Evolutionary conservation across 2,113 vertebrate genomes (phyloP), one percentile per base, ranked within the genome.

Genomic region (Circaetus gallicus): DNA sequence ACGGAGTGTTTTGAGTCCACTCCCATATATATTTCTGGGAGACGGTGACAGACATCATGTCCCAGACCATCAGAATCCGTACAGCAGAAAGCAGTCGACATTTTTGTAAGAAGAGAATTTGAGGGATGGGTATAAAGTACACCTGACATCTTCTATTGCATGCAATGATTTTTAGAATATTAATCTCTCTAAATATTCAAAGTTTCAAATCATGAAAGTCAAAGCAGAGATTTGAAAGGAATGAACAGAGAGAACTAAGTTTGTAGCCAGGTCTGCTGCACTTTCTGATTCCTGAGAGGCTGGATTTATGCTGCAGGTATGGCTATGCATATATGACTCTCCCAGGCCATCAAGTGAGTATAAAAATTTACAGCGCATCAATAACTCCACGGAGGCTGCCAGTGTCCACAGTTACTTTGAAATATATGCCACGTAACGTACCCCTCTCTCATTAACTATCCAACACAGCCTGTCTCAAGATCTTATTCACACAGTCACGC

Each of bases 381-480:
- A 16, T 50, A 85, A 65, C 66, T 43, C 50, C 82, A 66, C 1
- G 36, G 80, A 66, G 73, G 66, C 52, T 38, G 38, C 50, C 89
- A 72, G 52, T 14, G 59, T n/a, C 67, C 59, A 65, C 81, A 43
- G 65, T 16, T 42, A 26, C 65, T 43, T 13, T 43, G 72, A 79
- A 84, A 58, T 34, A 53, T 2, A 24, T 3, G 3, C 43, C 38
- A 13, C 4, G 1, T 10, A 73, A n/a, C 1, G 3, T 15, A 20
- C 42, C 25, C 29, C 45, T 59, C 82, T 36, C 16, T 38, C 55
- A 34, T 31, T n/a, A 49, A 7, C n/a, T 18, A 10, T 10, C 80
- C 65, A 56, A 10, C 59, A 29, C 16, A 43, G 74, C 50, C 66
- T 14, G 19, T 34, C 76, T 53, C 52, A 47, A 52, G 40, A 47